Percentiles rank a stretch among this genome's conserved stretches.
These are phyloP conservation scores for Papilio demoleus DNA, from an alignment of 2,888 invertebrate genomes.

Conservation along the genomic window DNA sequence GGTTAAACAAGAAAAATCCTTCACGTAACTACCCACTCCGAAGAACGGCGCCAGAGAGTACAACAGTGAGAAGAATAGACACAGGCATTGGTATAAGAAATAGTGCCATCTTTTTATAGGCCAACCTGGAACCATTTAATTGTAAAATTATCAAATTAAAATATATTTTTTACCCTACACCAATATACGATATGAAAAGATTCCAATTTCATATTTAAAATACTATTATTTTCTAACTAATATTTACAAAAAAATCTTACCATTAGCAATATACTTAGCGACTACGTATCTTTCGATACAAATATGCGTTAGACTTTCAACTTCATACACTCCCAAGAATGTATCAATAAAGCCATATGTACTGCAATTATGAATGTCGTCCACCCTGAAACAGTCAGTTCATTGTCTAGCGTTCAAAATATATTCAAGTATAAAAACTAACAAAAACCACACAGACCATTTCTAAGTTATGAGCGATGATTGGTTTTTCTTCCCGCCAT, in stretches of 20 bases:
- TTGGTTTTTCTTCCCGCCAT: too few relatives aligned
- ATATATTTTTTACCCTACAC: too few relatives aligned
- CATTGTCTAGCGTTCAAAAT: neutral
- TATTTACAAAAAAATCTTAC: too few relatives aligned
- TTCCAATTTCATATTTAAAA: too few relatives aligned
- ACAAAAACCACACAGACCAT: too few relatives aligned
- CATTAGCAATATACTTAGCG: conserved; percentile 67
- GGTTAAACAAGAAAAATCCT: conserved; percentile 70
- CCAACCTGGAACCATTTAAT: conserved; percentile 62
- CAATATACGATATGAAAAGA: too few relatives aligned
- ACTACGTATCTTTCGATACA: conserved; percentile 78
- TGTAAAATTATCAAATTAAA: too few relatives aligned
- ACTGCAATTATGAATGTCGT: conserved; percentile 31
- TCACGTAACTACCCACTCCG: conserved; percentile 67
- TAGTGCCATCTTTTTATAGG: conserved; percentile 64
- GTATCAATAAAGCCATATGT: conserved; percentile 66
- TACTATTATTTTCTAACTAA: too few relatives aligned
- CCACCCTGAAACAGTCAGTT: conserved; percentile 23
- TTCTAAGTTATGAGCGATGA: too few relatives aligned
- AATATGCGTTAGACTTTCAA: conserved; percentile 73
- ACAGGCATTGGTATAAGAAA: conserved; percentile 59
- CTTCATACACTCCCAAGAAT: conserved; percentile 74
- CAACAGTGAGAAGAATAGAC: conserved; percentile 52
- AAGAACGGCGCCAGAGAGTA: conserved; percentile 70
- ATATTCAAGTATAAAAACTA: neutral